Base-by-base conservation (phyloP, 2,888 invertebrate species). In the Epinotia bilunana region DNA sequence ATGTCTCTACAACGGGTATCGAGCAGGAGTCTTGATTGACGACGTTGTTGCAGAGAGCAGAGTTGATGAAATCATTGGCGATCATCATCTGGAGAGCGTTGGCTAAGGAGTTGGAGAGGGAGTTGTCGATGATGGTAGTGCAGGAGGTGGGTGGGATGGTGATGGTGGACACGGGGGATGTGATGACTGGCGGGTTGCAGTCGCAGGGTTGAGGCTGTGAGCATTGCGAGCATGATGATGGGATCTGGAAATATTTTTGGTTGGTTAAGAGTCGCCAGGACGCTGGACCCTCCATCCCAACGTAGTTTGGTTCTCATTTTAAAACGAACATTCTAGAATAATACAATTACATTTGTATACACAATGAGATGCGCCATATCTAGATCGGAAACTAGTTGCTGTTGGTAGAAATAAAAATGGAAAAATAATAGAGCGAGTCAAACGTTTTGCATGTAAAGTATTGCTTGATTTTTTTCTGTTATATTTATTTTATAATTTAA, bases 21-120 rank as follows among this genome's bases (percentile, higher is more conserved):
- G 74, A 63, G 4, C 78, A n/a, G 13, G 63, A 67, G 7, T 78
- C 80, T 6, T 78, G 62, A 3, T 55, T 71, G 20, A 61, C 55
- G 16, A 72, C 57, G 28, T 72, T 72, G n/a, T 72, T 75, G 72
- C 61, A 73, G 13, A 75, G 1, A 9, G 76, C 78, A 0, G 82
- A 78, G 70, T 88, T 87, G 1, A 91, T 81, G 0, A 90, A 77
- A 11, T 90, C 88, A n/a, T 88, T 90, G 0, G 89, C 87, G 0
- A 92, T 87, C 0, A 91, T 78, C 0, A 91, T 77, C 74, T 91
- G 91, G 1, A 92, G 76, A 0, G 90, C 87, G 46, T 91, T 91
- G 0, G 90, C 91, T 33, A 92, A 78, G 0, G 90, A 79, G 67
- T 87, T 90, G 1, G 89, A 86, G 3, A 92, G 78, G 0, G 87